Evolutionary conservation across 2,888 invertebrate genomes (phyloP).

Genomic region (Neocrepidodera transversa): DNA sequence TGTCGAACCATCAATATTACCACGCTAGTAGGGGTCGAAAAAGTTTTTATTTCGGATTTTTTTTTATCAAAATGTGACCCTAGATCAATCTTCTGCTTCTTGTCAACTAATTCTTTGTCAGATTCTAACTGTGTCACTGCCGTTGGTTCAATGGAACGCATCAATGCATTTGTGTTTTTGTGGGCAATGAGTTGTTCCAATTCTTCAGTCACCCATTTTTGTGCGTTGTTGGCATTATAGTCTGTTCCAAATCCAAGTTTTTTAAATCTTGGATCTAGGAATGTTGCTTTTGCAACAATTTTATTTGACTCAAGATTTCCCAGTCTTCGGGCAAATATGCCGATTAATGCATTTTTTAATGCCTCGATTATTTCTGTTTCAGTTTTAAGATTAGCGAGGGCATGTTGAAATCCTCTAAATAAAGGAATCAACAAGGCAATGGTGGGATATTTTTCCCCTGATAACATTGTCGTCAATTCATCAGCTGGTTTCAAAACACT

Average conservation of each 20-base stretch:
- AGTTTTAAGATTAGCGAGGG: constrained; percentile 16
- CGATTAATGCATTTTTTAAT: constrained; percentile 19
- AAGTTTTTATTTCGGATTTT: constrained; percentile 11
- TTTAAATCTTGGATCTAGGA: constrained; percentile 43
- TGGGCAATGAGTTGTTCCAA: neutral
- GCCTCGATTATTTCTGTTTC: constrained; percentile 11
- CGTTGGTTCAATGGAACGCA: too few relatives aligned
- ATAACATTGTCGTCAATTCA: constrained; percentile 26
- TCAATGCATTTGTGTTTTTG: neutral
- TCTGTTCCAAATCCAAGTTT: constrained; percentile 38
- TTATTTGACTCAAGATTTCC: constrained; percentile 29
- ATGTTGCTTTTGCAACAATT: constrained; percentile 35
- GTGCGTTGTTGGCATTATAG: constrained; percentile 40
- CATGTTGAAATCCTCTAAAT: constrained; percentile 38
- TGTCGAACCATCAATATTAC: constrained; percentile 18
- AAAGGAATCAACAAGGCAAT: constrained; percentile 42
- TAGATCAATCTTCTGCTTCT: neutral
- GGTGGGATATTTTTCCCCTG: constrained; percentile 36
- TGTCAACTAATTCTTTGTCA: constrained; percentile 19
- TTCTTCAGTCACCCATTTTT: constrained; percentile 37
- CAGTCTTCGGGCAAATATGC: neutral
- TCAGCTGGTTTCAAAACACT: constrained; percentile 26
- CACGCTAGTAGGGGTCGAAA: constrained; percentile 15
- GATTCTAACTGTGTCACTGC: constrained; percentile 14
- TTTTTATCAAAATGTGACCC: neutral